phyloP scores from a whole-genome alignment of 2,113 vertebrate genomes.

The Myotis yumanensis region DNA sequence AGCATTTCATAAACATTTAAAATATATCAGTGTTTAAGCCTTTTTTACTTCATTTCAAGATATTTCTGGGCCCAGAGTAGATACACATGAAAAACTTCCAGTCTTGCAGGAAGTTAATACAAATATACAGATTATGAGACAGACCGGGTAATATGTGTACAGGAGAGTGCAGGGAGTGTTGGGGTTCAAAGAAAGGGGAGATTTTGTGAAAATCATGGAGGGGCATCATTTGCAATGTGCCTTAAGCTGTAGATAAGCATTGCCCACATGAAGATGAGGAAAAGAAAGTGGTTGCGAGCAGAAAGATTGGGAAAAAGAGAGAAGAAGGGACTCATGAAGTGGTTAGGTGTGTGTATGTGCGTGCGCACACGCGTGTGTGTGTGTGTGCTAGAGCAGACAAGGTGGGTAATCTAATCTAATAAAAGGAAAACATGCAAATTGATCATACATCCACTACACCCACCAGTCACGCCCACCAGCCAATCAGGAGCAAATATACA shows the following conservation, averaged over 20 bases:
- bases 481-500: no score
- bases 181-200: not conserved
- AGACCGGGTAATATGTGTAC: not conserved
- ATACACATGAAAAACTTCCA: not conserved
- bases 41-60: not conserved
- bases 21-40: not conserved
- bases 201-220: not conserved
- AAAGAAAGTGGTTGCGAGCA: not conserved
- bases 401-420: not conserved
- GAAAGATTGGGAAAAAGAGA: not conserved
- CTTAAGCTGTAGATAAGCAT: not conserved
- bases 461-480: no score
- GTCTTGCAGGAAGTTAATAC: not conserved
- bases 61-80: not conserved
- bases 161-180: not conserved
- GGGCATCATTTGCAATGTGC: not conserved
- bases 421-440: no score
- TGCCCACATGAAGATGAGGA: not conserved
- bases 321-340: not conserved
- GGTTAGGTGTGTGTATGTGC: not conserved
- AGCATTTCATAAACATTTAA: not conserved
- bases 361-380: not conserved
- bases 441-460: no score
- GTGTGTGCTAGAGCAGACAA: rapidly evolving
- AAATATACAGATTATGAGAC: not conserved